Base-by-base conservation (phyloP, 2,888 invertebrate genomes). In the Imbricaverruca yamaguchii region DNA sequence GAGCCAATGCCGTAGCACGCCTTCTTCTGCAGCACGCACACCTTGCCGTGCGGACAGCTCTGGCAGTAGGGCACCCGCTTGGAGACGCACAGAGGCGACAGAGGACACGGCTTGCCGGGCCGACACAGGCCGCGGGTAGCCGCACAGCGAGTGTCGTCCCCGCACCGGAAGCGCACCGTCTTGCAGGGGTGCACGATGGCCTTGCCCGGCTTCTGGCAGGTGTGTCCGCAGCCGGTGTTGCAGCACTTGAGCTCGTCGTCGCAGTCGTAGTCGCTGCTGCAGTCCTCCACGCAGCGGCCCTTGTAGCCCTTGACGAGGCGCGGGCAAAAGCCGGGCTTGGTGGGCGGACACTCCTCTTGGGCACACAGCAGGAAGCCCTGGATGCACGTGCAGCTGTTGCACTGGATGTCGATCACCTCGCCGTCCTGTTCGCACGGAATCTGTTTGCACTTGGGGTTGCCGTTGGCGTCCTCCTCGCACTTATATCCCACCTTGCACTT, bases 351-450 rank as follows among this genome's bases (percentile, higher is more conserved):
- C 56, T 77, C 77, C 56, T 77, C 77, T n/a, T 77, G 77, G 21
- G 77, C 18, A n/a, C 77, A 77, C 21, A 77, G 77, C 77, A 77
- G 77, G 77, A 77, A 77, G 53, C 77, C 77, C 77, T 77, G 77
- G 77, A 77, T 77, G 56, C 77, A 77, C 25, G 77, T 77, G 77
- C 77, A 77, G 56, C 77, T 77, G 77, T 77, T 77, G n/a, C 77
- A 77, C 56, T 77, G 56, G 56, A 77, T 77, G 77, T 77, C 77
- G 55, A 77, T 55, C 77, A 77, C 77, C 56, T 77, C 77, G n/a
- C 77, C 77, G 56, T 77, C 77, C 56, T 77, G 77, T 23, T 56
- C 56, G n/a, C 77, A 77, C n/a, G 77, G 77, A 21, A 77, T 77
- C 77, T 8, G 77, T 9, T 77, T 77, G 56, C 77, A 77, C 77